Evolutionary conservation across 2,888 invertebrate genomes (phyloP), one percentile per base, ranked within the genome.

Genomic region (Cheilosia urbana): DNA sequence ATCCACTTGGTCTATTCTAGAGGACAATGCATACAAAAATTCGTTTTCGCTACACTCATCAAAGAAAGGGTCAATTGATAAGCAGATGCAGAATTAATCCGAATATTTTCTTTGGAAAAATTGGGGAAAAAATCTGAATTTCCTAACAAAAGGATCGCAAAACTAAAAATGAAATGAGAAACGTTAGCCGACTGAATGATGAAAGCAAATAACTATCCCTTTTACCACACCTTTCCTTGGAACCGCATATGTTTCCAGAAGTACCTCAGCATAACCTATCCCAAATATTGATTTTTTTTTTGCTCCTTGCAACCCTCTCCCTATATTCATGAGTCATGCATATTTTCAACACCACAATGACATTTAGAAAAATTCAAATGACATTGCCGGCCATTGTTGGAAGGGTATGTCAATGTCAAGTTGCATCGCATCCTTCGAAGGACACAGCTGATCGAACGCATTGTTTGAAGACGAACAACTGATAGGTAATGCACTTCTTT

Each of bases 1-100:
- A 37, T 17, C 34, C 57, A 37, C 49, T 55, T 53, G 30, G 15
- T 13, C 27, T 17, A 24, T 30, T 15, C 21, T 15, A 0, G 11
- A 37, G 51, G 17, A 75, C 75, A 75, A 72, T 60, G 13, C 37
- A 37, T 13, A 37, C 13, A 19, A 2, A 37, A 37, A 55, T 58
- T 51, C 24, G 30, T 17, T 66, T 83, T 72, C 78, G 78, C 58
- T 68, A 66, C 47, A 84, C 73, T 60, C 34, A 75, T 65, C 57
- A 37, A 40, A 34, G 65, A 80, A 84, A 60, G 80, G 84, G 80
- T 84, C 84, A 84, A 80, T 55, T 49, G 34, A 63, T 51, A 51
- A 65, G 80, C 84, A 84, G 84, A 84, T 84, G 84, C 65, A 45
- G 11, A 34, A 45, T 34, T 21, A 68, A 68, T 69, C 30, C 45